Percentiles rank a stretch among this genome's conserved stretches.
Conservation (phyloP, 2,888 invertebrate species). For the Stomorhina lunata region DNA sequence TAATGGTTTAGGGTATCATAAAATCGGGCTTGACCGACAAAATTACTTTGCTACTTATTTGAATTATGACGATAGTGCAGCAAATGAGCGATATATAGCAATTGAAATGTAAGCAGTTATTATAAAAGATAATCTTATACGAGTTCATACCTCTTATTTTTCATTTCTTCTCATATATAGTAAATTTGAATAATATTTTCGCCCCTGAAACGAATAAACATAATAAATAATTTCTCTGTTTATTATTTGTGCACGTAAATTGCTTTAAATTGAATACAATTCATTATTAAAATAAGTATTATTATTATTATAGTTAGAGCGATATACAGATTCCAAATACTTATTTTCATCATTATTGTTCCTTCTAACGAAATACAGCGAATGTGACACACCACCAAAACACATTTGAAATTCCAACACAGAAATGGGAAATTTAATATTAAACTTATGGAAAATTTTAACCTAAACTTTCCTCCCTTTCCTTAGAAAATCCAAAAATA, state of each 20-base stretch:
- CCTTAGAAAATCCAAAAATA: too few species aligned
- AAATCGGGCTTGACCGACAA: too few species aligned
- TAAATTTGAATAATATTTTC: slow-evolving; percentile 16
- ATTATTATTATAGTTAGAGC: slow-evolving; percentile 29
- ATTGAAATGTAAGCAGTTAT: neutral
- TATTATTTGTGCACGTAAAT: slow-evolving; percentile 46
- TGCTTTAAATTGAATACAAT: slow-evolving; percentile 50
- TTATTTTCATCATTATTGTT: slow-evolving; percentile 21
- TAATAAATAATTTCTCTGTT: slow-evolving; percentile 24
- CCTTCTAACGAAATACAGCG: neutral
- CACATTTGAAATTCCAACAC: neutral
- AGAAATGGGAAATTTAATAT: neutral
- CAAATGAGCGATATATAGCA: too few species aligned
- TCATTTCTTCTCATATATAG: neutral
- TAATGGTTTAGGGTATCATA: too few species aligned
- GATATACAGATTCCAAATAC: slow-evolving; percentile 19
- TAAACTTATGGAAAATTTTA: too few species aligned
- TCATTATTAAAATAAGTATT: slow-evolving; percentile 34
- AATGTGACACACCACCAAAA: neutral
- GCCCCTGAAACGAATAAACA: slow-evolving; percentile 27
- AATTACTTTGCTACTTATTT: too few species aligned
- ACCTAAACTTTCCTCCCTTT: too few species aligned
- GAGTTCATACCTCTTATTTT: too few species aligned
- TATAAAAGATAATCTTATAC: too few species aligned
- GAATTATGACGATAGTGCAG: too few species aligned